Evolutionary conservation across 2,888 invertebrate species (phyloP), one percentile per base, ranked within the genome.

Genomic region (Synergus itoensis): DNA sequence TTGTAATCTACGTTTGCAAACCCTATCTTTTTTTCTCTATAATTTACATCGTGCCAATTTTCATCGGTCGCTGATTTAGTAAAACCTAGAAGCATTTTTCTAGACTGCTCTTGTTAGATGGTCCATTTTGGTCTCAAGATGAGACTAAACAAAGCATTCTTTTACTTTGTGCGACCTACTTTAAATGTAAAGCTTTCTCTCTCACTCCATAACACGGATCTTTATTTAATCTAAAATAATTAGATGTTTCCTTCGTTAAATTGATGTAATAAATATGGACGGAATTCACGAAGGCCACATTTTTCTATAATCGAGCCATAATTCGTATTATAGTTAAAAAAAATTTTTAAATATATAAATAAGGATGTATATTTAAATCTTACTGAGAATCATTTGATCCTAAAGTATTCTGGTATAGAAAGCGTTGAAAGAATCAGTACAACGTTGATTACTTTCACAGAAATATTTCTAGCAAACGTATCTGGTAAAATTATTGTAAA

Each of bases 61-160:
- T 77, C 80, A 76, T 80, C 77, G 45, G 64, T 78, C 75, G 65
- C 77, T 81, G 79, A 78, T 82, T 82, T 85, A 81, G 83, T 78
- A 77, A 84, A 83, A 84, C 78, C 84, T 84, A 82, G 82, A 86
- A 88, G 87, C 87, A 86, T 81, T 64, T 83, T 84, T 84, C 86
- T 89, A 88, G 82, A 89, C 89, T 90, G 88, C 90, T 89, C 87
- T 88, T 86, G 87, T 87, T 89, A 86, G 85, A 85, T 88, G 84
- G 86, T 88, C 87, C 87, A 84, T 87, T 90, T 90, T 88, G 87
- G 89, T 92, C 92, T 92, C 91, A 76, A 57, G 73, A 81, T 75
- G 88, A 92, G 91, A 92, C 91, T 87, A 89, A 91, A 90, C 91
- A 88, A 90, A 91, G 90, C 90, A 91, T 89, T 88, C 83, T 79